phyloP scores from a whole-genome alignment of 2,113 vertebrate species.

The Sturnus vulgaris region DNA sequence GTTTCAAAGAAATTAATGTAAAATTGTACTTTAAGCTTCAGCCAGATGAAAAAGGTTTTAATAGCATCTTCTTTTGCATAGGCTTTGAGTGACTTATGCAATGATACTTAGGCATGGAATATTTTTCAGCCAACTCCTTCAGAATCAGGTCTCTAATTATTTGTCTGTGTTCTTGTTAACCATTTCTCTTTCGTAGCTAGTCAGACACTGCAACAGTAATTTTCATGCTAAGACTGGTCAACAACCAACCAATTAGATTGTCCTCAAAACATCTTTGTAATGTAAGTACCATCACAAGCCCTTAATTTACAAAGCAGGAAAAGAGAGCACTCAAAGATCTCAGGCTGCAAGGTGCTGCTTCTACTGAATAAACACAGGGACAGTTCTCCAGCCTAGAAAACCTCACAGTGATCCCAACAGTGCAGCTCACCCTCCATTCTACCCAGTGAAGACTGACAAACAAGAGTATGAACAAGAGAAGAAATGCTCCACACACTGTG shows the following conservation, averaged over 20 bases:
- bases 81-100: not conserved
- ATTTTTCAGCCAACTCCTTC: not conserved
- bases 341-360: not conserved
- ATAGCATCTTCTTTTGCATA: not conserved
- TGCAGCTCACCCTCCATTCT: not conserved
- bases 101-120: not conserved
- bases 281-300: not conserved
- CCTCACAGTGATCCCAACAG: not conserved
- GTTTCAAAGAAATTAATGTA: not conserved
- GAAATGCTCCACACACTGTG: not conserved
- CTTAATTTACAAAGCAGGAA: not conserved
- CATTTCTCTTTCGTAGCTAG: not conserved
- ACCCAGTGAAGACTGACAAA: not conserved
- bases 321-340: not conserved
- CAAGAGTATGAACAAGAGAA: not conserved
- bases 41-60: not conserved
- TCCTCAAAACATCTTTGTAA: not conserved
- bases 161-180: not conserved
- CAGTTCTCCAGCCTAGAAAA: not conserved
- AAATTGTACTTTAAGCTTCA: not conserved
- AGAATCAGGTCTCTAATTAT: not conserved
- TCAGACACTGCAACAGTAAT: not conserved
- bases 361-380: accelerated
- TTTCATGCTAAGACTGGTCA: not conserved
- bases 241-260: not conserved